These are phyloP conservation scores for Xestobium rufovillosum DNA, from an alignment of 2,888 invertebrate genomes.

Conservation along the genomic window DNA sequence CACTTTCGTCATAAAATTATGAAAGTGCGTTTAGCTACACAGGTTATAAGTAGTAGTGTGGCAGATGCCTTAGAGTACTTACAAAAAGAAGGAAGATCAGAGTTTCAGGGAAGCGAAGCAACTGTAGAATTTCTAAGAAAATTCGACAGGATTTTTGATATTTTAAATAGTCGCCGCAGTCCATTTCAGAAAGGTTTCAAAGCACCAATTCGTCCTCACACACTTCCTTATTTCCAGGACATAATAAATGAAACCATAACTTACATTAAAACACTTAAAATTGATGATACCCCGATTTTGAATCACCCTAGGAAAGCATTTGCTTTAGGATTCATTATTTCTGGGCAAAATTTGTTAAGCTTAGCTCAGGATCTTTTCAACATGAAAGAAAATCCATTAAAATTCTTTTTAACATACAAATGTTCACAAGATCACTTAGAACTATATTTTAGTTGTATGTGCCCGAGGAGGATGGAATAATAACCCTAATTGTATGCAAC, in stretches of 20 bases:
- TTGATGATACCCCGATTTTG: slow-evolving; percentile 16
- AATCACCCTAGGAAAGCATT: slow-evolving; percentile 21
- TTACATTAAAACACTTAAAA: slow-evolving; percentile 17
- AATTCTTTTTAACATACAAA: slow-evolving; percentile 20
- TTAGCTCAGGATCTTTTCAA: slow-evolving; percentile 18
- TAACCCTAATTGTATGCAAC: no score
- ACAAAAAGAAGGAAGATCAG: slow-evolving; percentile 5
- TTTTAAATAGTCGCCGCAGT: slow-evolving; percentile 23
- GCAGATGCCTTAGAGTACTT: slow-evolving; percentile 23
- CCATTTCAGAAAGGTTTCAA: slow-evolving; percentile 24
- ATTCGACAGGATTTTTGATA: slow-evolving; percentile 23
- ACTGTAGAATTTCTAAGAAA: slow-evolving; percentile 23
- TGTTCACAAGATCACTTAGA: slow-evolving; percentile 20
- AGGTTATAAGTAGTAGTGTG: slow-evolving; percentile 20
- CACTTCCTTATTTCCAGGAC: slow-evolving; percentile 15
- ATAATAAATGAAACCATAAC: slow-evolving; percentile 13
- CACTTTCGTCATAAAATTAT: slow-evolving; percentile 23
- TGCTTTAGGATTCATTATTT: slow-evolving; percentile 21
- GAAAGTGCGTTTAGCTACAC: slow-evolving; percentile 23
- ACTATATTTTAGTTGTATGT: slow-evolving; percentile 20
- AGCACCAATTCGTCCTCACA: slow-evolving; percentile 18
- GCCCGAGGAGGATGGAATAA: no score
- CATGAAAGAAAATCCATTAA: slow-evolving; percentile 9
- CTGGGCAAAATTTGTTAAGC: slow-evolving; percentile 16
- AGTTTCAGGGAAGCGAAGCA: slow-evolving; percentile 17